A percentile compares a stretch with the other conserved stretches of the same genome.
These are phyloP conservation scores for Darevskia mixta DNA, from an alignment of 2,797 vertebrate genomes.

Conservation along the genomic window DNA sequence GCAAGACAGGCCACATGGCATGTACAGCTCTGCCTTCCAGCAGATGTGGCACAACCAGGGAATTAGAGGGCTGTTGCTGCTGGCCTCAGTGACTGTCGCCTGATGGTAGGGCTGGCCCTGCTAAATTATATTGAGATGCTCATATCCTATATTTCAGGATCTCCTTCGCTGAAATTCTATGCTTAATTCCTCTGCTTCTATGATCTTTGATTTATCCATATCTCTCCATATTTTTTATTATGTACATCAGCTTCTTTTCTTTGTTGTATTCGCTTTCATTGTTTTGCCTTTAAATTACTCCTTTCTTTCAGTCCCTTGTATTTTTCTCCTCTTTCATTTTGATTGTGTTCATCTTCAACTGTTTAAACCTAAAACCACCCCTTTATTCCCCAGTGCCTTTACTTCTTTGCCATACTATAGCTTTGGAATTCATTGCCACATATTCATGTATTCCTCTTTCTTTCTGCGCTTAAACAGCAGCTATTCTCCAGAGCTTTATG, in stretches of 20 bases:
- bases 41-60: no score
- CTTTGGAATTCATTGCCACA: neutral
- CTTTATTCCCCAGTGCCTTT: neutral
- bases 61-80: no score
- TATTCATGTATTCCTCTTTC: neutral
- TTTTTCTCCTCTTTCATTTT: neutral
- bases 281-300: neutral
- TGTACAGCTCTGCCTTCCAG: no score
- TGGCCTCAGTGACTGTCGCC: no score
- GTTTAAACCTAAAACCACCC: neutral
- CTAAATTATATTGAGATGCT: neutral
- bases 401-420: neutral
- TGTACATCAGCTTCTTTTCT: neutral
- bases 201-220: neutral
- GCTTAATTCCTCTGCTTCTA: neutral
- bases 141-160: neutral
- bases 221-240: neutral
- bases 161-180: neutral
- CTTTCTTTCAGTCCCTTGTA: neutral
- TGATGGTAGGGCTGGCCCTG: no score
- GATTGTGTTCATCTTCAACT: neutral
- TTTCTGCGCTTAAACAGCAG: neutral
- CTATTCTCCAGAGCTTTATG: neutral
- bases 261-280: neutral
- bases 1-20: no score